Evolutionary conservation across 2,888 invertebrate species (phyloP).

Genomic region (Uloborus plumipes): DNA sequence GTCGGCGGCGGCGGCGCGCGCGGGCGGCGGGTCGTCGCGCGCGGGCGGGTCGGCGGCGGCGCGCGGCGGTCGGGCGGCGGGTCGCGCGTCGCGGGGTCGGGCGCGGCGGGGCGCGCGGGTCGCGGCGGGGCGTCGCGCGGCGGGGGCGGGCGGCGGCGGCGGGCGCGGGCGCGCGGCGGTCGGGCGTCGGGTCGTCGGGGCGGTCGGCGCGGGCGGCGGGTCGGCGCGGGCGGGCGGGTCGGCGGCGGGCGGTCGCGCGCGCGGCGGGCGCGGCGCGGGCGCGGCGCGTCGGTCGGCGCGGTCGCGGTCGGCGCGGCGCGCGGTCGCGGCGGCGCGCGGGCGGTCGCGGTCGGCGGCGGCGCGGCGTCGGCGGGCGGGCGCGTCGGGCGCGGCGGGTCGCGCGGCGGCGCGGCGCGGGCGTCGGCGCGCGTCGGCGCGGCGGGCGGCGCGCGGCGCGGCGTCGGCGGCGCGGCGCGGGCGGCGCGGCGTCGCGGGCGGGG

Average conservation of each 20-base stretch:
- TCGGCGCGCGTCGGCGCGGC: not conserved
- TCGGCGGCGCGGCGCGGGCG: not conserved
- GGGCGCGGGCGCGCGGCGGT: not conserved
- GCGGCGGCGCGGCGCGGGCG: not conserved
- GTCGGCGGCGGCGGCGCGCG: not conserved
- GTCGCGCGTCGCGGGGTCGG: not conserved
- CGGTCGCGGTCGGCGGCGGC: not conserved
- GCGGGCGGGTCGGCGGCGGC: not conserved
- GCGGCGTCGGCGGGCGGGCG: not conserved
- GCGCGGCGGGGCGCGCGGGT: not conserved
- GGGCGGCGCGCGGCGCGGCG: not conserved
- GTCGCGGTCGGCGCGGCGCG: not conserved
- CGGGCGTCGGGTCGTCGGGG: not conserved
- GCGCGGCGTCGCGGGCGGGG: not conserved
- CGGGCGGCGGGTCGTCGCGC: not conserved
- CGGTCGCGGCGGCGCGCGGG: not conserved
- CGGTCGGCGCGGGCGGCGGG: not conserved
- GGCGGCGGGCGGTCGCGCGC: not conserved
- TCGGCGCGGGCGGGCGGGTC: not conserved
- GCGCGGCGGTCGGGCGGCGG: not conserved
- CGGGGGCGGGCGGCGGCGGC: not conserved
- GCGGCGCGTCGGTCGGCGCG: not conserved
- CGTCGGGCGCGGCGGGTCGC: not conserved
- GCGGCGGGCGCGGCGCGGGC: not conserved
- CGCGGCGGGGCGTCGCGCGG: not conserved